Evolutionary conservation across 2,113 vertebrate genomes (phyloP).

Genomic region (Thomomys bottae): DNA sequence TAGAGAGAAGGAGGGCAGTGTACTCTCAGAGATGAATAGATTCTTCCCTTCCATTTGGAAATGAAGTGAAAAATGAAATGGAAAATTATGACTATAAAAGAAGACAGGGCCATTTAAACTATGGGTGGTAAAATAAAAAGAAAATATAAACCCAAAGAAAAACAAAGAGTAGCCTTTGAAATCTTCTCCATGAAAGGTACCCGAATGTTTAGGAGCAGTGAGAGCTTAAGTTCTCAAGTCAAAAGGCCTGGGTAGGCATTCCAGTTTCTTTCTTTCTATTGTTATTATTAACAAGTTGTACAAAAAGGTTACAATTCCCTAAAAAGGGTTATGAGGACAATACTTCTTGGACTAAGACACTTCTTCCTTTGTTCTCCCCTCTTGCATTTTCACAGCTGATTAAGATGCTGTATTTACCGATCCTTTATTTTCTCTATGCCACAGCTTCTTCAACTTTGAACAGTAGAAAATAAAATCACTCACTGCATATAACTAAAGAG

Average conservation of each 20-base stretch:
- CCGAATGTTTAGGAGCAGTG: background rate
- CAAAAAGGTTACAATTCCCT: no score
- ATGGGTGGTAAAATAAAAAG: background rate
- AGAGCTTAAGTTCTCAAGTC: background rate
- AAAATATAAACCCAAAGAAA: background rate
- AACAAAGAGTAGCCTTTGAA: background rate
- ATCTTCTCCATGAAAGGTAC: background rate
- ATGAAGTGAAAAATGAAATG: background rate
- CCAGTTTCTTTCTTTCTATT: no score
- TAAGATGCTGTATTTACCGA: background rate
- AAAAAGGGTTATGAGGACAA: no score
- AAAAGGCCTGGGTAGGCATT: background rate
- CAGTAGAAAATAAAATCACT: background rate
- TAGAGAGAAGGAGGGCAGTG: background rate
- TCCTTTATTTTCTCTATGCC: background rate
- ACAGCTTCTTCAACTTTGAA: background rate
- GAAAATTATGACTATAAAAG: background rate
- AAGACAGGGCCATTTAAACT: background rate
- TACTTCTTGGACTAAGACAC: no score
- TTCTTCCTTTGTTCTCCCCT: no score
- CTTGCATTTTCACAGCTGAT: no score
- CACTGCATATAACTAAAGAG: background rate
- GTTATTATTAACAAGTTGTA: no score
- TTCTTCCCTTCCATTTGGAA: background rate
- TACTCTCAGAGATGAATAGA: background rate